Base-by-base conservation (phyloP, 2,797 vertebrate genomes). In the Telmatherina bonti region DNA sequence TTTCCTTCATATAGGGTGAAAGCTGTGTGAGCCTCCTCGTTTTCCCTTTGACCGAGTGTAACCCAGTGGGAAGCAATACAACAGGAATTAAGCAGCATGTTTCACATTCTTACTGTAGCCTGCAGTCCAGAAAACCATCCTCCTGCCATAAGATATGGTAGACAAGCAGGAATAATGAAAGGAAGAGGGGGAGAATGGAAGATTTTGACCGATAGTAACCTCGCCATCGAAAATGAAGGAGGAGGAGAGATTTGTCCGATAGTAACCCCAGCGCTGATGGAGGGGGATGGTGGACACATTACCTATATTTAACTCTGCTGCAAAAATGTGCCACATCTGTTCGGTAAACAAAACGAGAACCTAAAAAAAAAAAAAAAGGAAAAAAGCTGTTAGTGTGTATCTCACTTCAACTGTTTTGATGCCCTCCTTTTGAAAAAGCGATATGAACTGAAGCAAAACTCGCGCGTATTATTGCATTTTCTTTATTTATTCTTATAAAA, bases 161-260 rank as follows among this genome's bases (percentile, higher is more conserved):
- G 55, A 62, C 43, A 24, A 52, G 62, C 31, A 49, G 62, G 38
- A 57, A 22, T 1, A 30, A 26, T 22, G 20, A 58, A 70, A 56
- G 8, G 67, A 78, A 33, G 58, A 55, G 22, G 76, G 63, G 15
- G 41, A 78, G 63, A 64, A 74, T 59, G 70, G 72, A 13, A 11
- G 35, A 26, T 74, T 79, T 78, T 91, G 90, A 61, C 89, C 82
- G 82, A 83, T 66, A 87, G 89, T 92, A 90, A 91, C 89, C 89
- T 29, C 72, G 0, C 64, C 43, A 13, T 20, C 11, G 27, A 83
- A 54, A 56, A 16, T 0, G 77, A 26, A 62, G 85, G 67, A 83
- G 87, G 82, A 79, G 80, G 78, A 70, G 78, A 67, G 58, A 41
- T 81, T 81, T 93, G 89, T 67, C 90, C 90, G 91, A 90, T 85